phyloP scores from a whole-genome alignment of 2,113 vertebrate genomes.

The Elanoides forficatus region DNA sequence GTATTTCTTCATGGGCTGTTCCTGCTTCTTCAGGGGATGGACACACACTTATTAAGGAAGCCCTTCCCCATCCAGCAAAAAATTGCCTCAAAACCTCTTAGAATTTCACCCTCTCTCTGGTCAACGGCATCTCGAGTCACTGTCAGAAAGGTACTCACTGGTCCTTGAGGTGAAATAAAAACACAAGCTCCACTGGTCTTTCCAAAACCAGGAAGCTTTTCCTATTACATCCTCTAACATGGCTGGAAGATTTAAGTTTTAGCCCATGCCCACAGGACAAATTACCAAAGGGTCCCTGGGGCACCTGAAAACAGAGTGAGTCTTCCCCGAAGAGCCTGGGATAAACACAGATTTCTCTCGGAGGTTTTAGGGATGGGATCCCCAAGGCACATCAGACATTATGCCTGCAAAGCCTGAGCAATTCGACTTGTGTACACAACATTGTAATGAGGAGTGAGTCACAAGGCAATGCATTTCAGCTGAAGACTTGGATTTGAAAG shows the following conservation, averaged over 20 bases:
- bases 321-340: not conserved
- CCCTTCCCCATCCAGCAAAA: not conserved
- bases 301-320: not conserved
- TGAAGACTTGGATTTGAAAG: not conserved
- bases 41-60: not conserved
- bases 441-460: not conserved
- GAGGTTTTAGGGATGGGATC: not conserved
- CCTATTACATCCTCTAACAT: accelerated
- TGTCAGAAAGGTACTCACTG: not conserved
- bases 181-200: accelerated
- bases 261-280: not conserved
- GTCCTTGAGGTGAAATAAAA: not conserved
- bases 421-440: accelerated
- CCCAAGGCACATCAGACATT: accelerated
- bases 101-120: not conserved
- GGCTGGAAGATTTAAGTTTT: not conserved
- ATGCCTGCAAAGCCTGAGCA: accelerated
- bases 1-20: not conserved
- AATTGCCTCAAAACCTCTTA: not conserved
- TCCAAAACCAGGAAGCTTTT: accelerated
- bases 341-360: not conserved
- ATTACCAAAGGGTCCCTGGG: not conserved
- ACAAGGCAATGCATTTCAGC: not conserved
- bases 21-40: not conserved
- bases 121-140: not conserved